Conservation (phyloP, 2,888 invertebrate species). For the Schrankia costaestrigalis region DNA sequence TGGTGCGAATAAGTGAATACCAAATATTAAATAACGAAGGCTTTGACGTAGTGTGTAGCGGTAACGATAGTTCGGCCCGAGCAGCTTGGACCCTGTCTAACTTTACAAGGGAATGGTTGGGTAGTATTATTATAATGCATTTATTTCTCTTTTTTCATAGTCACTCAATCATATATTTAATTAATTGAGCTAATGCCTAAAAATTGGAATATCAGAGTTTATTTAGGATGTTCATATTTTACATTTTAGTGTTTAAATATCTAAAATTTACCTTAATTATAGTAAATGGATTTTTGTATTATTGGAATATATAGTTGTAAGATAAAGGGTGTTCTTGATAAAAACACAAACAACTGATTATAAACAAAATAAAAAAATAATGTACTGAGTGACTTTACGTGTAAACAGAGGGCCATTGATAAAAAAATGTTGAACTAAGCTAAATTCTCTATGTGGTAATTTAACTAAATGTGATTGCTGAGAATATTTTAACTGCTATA, state of each 20-base stretch:
- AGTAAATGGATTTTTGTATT: slow-evolving; percentile 80
- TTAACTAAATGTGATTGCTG: slow-evolving; percentile 78
- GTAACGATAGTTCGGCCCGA: slow-evolving; percentile 60
- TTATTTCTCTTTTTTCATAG: slow-evolving; percentile 78
- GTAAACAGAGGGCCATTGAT: slow-evolving; percentile 81
- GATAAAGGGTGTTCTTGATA: slow-evolving; percentile 77
- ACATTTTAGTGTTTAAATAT: slow-evolving; percentile 81
- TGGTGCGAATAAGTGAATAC: slow-evolving; percentile 78
- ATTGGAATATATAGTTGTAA: slow-evolving; percentile 78
- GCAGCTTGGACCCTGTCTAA: slow-evolving; percentile 73
- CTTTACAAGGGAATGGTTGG: slow-evolving; percentile 67
- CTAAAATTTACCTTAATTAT: slow-evolving; percentile 81
- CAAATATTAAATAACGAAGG: slow-evolving; percentile 76
- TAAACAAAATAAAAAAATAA: slow-evolving; percentile 67
- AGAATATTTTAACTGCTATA: slow-evolving; percentile 76
- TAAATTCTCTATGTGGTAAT: slow-evolving; percentile 79
- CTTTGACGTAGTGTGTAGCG: slow-evolving; percentile 67
- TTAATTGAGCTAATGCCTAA: slow-evolving; percentile 80
- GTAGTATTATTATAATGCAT: slow-evolving; percentile 79
- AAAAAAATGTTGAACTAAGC: slow-evolving; percentile 76
- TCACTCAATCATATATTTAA: slow-evolving; percentile 78
- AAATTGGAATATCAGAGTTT: slow-evolving; percentile 81
- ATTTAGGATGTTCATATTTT: slow-evolving; percentile 81
- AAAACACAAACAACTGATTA: slow-evolving; percentile 76
- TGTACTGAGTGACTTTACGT: slow-evolving; percentile 81